Base-by-base conservation (phyloP, 2,888 invertebrate genomes). In the Lycocerus yunnanus region DNA sequence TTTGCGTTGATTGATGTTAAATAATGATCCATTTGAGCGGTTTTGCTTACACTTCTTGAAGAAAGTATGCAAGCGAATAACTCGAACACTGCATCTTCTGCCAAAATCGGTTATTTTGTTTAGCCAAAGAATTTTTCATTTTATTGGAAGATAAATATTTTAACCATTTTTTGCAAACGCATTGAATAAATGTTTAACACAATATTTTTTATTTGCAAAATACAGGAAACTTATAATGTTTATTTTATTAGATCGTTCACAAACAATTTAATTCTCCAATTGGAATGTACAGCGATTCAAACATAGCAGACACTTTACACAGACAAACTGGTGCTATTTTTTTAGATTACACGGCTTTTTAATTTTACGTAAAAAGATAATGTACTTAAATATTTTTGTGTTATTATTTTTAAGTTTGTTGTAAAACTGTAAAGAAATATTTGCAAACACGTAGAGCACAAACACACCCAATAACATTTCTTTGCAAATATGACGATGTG, bases 241-340 rank as follows among this genome's bases (percentile, higher is more conserved):
- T 70, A 66, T 72, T 73, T 58, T 68, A 82, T 73, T 81, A 87
- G 87, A 81, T 87, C 71, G 84, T 94, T 84, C 94, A 95, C 90
- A 95, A 95, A 89, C 96, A 96, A 89, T 96, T 95, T 91, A 97
- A 97, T 89, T 95, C 96, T 77, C 97, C 97, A 77, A 94, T 96
- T 87, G 93, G 94, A 84, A 91, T 97, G 84, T 97, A 97, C 89
- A 96, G 96, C 82, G 95, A 95, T 84, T 92, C 93, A 88, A 96
- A 96, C 89, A 95, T 97, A 86, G 94, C 94, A 83, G 95, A 94
- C 88, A 94, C 96, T 82, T 93, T 96, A 86, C 93, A 94, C 88
- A 93, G 93, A 89, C 94, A 95, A 86, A 91, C 94, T 72, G 93
- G 93, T 86, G 91, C 93, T 81, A 89, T 24, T 61, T 68, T 27